phyloP scores from a whole-genome alignment of 2,797 vertebrate species.

The Rhodeus uyekii region DNA sequence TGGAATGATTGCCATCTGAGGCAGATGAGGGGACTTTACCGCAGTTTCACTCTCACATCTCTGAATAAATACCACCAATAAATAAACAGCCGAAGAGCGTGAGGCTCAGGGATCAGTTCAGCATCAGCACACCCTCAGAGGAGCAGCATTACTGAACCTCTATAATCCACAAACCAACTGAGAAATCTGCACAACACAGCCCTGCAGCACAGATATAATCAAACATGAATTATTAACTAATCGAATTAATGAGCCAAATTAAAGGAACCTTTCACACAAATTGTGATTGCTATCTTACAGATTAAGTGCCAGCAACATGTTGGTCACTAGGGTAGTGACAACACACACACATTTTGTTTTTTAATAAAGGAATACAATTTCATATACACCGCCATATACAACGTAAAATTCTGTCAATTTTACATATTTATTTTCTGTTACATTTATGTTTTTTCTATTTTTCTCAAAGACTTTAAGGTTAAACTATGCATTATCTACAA shows the following conservation, averaged over 20 bases:
- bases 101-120: background rate
- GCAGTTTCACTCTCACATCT: background rate
- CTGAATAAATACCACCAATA: slow-evolving; percentile 15
- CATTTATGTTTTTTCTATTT: background rate
- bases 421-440: no score
- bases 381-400: no score
- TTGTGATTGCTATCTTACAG: background rate
- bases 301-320: background rate
- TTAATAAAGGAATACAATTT: background rate
- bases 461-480: background rate
- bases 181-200: slow-evolving; percentile 19
- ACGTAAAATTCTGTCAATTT: no score
- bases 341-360: background rate
- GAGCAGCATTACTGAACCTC: background rate
- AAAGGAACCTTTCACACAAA: slow-evolving; percentile 11
- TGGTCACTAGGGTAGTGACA: background rate
- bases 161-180: slow-evolving; percentile 9
- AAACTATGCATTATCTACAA: background rate
- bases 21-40: background rate
- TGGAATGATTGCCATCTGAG: background rate
- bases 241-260: slow-evolving; percentile 5
- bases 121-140: background rate
- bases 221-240: slow-evolving; percentile 11
- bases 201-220: slow-evolving; percentile 10
- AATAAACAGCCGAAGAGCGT: background rate